These are phyloP conservation scores for Oopsacas minuta DNA, from an alignment of 37 sponge, comb jelly and placozoan genomes.

Conservation along the genomic window DNA sequence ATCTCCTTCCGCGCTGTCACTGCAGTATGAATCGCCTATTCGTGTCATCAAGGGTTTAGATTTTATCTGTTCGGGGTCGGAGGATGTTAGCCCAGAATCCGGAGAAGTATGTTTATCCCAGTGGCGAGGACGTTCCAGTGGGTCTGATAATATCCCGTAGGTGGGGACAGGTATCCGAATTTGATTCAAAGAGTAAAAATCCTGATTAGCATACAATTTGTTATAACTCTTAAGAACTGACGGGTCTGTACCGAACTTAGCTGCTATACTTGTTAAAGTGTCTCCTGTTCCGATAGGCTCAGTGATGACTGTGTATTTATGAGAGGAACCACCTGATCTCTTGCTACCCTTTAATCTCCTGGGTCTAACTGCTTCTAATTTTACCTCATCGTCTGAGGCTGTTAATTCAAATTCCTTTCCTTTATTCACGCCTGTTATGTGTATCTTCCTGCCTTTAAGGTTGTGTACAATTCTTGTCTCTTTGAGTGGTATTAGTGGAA, in stretches of 20 bases:
- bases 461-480: neutral
- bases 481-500: neutral
- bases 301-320: neutral
- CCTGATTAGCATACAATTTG: neutral
- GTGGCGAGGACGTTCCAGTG: neutral
- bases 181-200: neutral
- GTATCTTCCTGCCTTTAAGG: neutral
- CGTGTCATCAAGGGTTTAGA: neutral
- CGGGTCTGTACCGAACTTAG: neutral
- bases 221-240: neutral
- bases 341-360: neutral
- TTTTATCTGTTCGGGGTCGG: neutral
- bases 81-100: neutral
- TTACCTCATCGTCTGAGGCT: neutral
- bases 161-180: neutral
- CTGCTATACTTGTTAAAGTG: neutral
- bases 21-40: neutral
- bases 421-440: neutral
- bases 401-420: neutral
- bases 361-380: neutral
- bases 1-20: neutral
- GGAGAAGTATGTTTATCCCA: neutral
- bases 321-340: neutral
- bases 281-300: neutral
- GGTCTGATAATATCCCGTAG: neutral